Evolutionary conservation across 2,113 vertebrate species (phyloP).

Genomic region (Amblyornis subalaris): DNA sequence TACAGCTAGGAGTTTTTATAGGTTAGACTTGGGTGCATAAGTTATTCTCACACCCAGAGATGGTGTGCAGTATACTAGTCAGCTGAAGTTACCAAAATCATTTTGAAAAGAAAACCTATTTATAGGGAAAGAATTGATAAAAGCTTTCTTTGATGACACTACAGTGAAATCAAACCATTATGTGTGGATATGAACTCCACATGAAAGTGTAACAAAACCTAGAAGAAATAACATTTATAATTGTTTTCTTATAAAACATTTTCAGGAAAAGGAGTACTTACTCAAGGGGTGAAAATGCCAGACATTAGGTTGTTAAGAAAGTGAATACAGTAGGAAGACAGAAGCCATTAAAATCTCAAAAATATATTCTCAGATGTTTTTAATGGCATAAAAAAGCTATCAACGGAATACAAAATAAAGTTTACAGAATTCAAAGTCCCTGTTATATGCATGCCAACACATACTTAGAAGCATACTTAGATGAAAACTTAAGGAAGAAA

Average conservation of each 20-base stretch:
- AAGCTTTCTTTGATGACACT: constrained; percentile 11
- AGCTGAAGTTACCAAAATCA: background rate
- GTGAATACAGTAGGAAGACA: constrained; percentile 46
- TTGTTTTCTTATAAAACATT: constrained; percentile 58
- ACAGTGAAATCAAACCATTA: background rate
- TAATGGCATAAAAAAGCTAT: constrained; percentile 40
- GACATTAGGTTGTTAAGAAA: constrained; percentile 31
- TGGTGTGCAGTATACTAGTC: background rate
- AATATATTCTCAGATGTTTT: constrained; percentile 40
- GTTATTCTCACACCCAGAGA: background rate
- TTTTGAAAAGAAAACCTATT: constrained; percentile 6
- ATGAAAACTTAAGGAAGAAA: background rate
- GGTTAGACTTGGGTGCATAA: background rate
- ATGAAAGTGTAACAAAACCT: constrained; percentile 31
- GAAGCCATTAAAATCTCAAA: constrained; percentile 32
- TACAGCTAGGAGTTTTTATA: background rate
- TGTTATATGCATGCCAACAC: background rate
- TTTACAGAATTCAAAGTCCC: constrained; percentile 37
- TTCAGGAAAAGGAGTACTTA: constrained; percentile 54
- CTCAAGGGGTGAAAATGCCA: constrained; percentile 13
- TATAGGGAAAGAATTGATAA: background rate
- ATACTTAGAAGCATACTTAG: background rate
- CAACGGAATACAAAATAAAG: background rate
- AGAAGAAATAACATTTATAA: constrained; percentile 46
- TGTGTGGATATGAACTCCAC: background rate